Base-by-base conservation (phyloP, 2,797 vertebrate species). In the Artibeus jamaicensis region DNA sequence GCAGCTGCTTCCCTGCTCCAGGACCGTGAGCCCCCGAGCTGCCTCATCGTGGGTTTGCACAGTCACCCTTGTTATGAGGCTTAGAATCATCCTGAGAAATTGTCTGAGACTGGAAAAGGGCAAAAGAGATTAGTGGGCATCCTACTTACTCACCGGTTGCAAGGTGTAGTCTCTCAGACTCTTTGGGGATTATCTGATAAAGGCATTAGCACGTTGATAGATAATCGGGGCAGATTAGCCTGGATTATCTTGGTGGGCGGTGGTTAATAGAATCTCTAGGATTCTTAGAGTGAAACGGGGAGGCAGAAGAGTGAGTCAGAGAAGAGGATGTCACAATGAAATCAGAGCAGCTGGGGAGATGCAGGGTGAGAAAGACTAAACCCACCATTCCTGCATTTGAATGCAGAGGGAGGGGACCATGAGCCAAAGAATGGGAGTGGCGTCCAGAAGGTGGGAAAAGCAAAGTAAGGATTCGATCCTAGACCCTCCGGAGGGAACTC, bases 41-140 rank as follows among this genome's bases (percentile, higher is more conserved):
- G 46, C 37, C 44, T 53, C 37, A 89, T 78, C 48, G 68, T 85
- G 62, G 37, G 34, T 62, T 92, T 59, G 46, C 71, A 67, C 34
- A 50, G 42, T 70, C n/a, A 74, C 21, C 34, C 67, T 92, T 78
- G 19, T 70, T 91, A 71, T 2, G 46, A 84, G 44, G 77, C 39
- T 92, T 42, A 57, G 18, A 15, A 32, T 91, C 81, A n/a, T 86
- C 62, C 70, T 84, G 73, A 94, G 94, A 83, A 86, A 42, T 53
- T 83, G 34, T 74, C 55, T 37, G 91, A 83, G 22, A 21, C 55
- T 14, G 15, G 50, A 71, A 89, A 81, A 88, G 26, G 32, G 21
- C 46, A 62, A 87, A 92, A 86, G 70, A 89, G 57, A 42, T 77
- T 37, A 77, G 3, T 34, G 26, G 18, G 19, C 39, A 4, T 87